phyloP scores from a whole-genome alignment of 2,113 vertebrate genomes.

The Chauna torquata region DNA sequence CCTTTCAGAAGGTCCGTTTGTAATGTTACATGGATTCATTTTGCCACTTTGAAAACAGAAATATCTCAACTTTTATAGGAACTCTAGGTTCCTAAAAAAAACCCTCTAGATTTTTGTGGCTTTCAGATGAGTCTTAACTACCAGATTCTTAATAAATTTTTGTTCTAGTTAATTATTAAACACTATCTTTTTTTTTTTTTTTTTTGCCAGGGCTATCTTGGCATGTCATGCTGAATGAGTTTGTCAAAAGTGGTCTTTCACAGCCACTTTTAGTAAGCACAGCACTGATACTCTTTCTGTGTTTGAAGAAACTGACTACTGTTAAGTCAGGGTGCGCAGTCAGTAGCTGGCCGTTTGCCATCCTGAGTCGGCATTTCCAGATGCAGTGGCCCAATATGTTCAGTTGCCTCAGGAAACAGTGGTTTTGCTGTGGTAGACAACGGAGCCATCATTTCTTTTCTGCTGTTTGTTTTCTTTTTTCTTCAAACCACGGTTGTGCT shows the following conservation, averaged over 20 bases:
- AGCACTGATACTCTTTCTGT: neutral
- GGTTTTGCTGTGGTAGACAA: neutral
- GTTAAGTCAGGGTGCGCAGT: neutral
- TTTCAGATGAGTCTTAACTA: neutral
- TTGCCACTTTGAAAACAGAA: neutral
- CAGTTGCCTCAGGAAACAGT: slow-evolving; percentile 5
- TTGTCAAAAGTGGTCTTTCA: neutral
- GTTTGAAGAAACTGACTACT: slow-evolving; percentile 1
- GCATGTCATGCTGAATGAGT: neutral
- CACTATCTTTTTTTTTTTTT: neutral
- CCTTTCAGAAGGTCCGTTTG: neutral
- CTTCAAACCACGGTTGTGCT: neutral
- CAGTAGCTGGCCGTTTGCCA: slow-evolving; percentile 41
- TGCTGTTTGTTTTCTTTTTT: neutral
- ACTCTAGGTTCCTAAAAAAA: neutral
- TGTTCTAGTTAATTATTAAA: neutral
- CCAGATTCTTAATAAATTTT: neutral
- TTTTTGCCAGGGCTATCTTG: neutral
- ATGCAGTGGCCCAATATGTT: neutral
- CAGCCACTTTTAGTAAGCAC: neutral
- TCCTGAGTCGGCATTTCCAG: slow-evolving; percentile 51
- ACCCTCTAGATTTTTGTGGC: neutral
- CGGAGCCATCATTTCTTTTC: neutral
- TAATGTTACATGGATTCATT: neutral
- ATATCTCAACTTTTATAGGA: neutral